phyloP scores from a whole-genome alignment of 2,888 invertebrate species.

The Leptopilina drosophilae region DNA sequence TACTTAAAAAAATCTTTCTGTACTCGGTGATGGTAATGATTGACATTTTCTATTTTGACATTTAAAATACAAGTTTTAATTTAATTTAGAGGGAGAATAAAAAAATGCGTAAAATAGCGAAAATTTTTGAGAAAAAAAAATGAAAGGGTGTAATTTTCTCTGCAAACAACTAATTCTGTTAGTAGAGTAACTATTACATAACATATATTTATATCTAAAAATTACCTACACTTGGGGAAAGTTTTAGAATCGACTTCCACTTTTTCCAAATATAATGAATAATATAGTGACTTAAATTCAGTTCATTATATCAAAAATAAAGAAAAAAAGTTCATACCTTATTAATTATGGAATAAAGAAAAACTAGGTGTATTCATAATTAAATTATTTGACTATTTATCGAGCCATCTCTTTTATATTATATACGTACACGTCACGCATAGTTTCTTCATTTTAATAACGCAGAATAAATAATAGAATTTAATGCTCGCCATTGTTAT shows the following conservation, averaged over 20 bases:
- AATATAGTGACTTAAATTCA: slow-evolving; percentile 1
- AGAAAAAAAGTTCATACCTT: neutral
- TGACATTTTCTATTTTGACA: too few species aligned
- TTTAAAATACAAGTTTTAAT: too few species aligned
- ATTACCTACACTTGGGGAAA: slow-evolving; percentile 13
- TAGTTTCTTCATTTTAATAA: slow-evolving; percentile 1
- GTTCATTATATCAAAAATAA: neutral
- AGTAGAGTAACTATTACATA: slow-evolving; percentile 12
- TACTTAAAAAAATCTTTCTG: too few species aligned
- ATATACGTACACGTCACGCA: slow-evolving; percentile 1
- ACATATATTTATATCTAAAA: slow-evolving; percentile 14
- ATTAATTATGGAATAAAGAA: neutral
- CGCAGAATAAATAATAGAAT: neutral
- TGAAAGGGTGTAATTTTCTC: neutral
- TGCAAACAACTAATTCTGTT: neutral
- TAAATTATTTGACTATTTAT: slow-evolving; percentile 12
- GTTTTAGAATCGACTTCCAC: slow-evolving; percentile 19
- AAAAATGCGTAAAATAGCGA: neutral
- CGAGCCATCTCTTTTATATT: neutral
- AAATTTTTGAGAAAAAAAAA: neutral
- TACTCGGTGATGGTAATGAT: too few species aligned
- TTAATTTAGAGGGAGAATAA: too few species aligned
- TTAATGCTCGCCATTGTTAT: neutral
- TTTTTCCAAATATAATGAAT: slow-evolving; percentile 24
- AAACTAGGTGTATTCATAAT: slow-evolving; percentile 18